Evolutionary conservation across 2,888 invertebrate genomes (phyloP), one percentile per base, ranked within the genome.

Genomic region (Brachynemurus nebulosus): DNA sequence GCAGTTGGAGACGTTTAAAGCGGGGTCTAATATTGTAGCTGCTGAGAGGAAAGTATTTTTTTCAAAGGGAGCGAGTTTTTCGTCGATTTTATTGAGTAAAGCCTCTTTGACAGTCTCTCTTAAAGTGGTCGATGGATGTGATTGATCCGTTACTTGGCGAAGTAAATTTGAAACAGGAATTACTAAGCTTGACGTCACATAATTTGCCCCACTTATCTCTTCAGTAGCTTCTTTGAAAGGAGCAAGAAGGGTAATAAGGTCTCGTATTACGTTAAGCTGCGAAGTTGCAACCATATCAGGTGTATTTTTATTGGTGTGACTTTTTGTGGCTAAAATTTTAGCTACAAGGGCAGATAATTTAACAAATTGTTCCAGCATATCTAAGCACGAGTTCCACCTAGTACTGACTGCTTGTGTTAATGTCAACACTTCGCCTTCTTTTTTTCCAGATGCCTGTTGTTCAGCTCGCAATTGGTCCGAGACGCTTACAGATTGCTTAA

Each of bases 391-490:
- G 33, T 45, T 47, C 39, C 47, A 45, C 19, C 47, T 18, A 7
- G 47, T 47, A 40, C 40, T 45, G 19, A 47, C 47, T 30, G 42
- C 30, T 47, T 47, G 46, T 37, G 33, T 46, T 1, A 46, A 20
- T 20, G 37, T 47, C 36, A 45, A 45, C 41, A 47, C 42, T 14
- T 45, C 39, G 3, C 45, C 44, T 42, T 48, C 41, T 47, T 44
- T 47, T 42, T 36, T 36, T 8, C 35, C 35, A 3, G 5, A 35
- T 35, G 34, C 34, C 14, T 34, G 12, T 14, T 34, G 34, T 34
- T 34, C 34, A 5, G 54, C 49, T 55, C 54, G 45, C 48, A 57
- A 53, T 47, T 56, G 45, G 40, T 57, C 56, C 54, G 54, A 54
- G 20, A 56, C 50, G 41, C 23, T 43, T 4, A 47, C 48, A 35